Conservation (phyloP, 2,888 invertebrate species). For the Hypselothyrea guttata region DNA sequence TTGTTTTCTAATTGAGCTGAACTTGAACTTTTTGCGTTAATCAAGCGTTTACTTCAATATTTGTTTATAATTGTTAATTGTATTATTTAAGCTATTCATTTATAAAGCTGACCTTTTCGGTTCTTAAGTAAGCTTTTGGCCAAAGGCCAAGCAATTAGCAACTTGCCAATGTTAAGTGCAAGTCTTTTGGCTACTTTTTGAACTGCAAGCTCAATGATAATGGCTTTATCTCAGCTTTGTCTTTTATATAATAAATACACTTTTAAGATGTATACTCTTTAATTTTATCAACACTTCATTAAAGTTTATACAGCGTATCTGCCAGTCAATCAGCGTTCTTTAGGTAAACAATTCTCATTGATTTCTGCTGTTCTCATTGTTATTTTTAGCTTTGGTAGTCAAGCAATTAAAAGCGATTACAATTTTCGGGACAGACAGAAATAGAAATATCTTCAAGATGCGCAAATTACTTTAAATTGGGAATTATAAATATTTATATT, state of each 20-base stretch:
- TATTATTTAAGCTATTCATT: conserved; percentile 26
- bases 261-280: no score
- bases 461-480: conserved; percentile 46
- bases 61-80: conserved; percentile 43
- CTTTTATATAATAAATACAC: no score
- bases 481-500: conserved; percentile 21
- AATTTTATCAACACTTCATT: no score
- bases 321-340: background rate
- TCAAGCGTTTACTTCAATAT: conserved; percentile 47
- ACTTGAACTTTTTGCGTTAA: conserved; percentile 58
- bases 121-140: conserved; percentile 23
- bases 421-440: conserved; percentile 14
- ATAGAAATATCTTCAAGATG: conserved; percentile 40
- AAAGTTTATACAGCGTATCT: conserved; percentile 16
- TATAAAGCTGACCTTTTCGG: conserved; percentile 41
- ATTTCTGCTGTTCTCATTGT: conserved; percentile 19
- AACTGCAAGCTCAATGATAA: no score
- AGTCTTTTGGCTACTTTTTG: conserved; percentile 16
- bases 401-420: conserved; percentile 47
- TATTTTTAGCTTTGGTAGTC: conserved; percentile 23
- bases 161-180: conserved; percentile 50
- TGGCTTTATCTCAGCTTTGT: no score
- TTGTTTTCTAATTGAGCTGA: conserved; percentile 40
- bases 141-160: conserved; percentile 55
- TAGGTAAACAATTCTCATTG: conserved; percentile 8